Evolutionary conservation across 1,140 invertebrate genomes (phyloP).

Genomic region (Magallana ariakensis): DNA sequence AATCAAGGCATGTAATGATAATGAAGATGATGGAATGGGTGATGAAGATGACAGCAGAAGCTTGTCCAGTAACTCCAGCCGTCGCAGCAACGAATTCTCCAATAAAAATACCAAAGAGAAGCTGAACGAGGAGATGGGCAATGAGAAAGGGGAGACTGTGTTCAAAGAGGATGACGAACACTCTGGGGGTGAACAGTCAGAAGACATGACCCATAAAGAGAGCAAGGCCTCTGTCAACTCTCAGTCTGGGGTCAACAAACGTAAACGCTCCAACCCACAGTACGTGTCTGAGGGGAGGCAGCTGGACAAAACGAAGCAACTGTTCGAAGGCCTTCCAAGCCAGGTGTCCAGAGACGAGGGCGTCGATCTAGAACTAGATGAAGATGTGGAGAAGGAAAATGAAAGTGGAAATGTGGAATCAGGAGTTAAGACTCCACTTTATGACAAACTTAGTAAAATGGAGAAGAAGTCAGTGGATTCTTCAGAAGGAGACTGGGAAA

Average conservation of each 20-base stretch:
- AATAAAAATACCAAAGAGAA: constrained; percentile 5
- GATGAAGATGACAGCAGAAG: constrained; percentile 54
- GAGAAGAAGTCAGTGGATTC: constrained; percentile 70
- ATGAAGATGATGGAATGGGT: constrained; percentile 59
- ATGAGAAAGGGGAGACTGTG: constrained; percentile 5
- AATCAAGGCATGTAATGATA: constrained; percentile 51
- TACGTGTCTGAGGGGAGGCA: constrained; percentile 97
- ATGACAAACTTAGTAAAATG: constrained; percentile 67
- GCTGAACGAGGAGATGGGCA: not conserved
- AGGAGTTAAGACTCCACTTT: constrained; percentile 39
- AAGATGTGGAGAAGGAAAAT: constrained; percentile 60
- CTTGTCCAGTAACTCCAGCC: not conserved
- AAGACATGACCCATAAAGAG: not conserved
- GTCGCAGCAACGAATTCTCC: not conserved
- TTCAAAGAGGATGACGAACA: constrained; percentile 46
- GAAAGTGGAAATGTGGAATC: constrained; percentile 48
- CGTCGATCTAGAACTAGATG: constrained; percentile 48
- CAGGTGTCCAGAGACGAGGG: constrained; percentile 54
- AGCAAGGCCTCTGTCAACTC: constrained; percentile 48
- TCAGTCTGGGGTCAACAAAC: constrained; percentile 80
- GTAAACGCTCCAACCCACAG: constrained; percentile 96
- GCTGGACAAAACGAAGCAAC: constrained; percentile 80
- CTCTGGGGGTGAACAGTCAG: constrained; percentile 12
- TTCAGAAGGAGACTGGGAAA: constrained; percentile 68
- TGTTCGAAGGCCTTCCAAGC: constrained; percentile 48